Percentiles rank a stretch among this genome's conserved stretches.
phyloP scores from a whole-genome alignment of 37 sponge, comb jelly and placozoan species.

The Tethya wilhelma region DNA sequence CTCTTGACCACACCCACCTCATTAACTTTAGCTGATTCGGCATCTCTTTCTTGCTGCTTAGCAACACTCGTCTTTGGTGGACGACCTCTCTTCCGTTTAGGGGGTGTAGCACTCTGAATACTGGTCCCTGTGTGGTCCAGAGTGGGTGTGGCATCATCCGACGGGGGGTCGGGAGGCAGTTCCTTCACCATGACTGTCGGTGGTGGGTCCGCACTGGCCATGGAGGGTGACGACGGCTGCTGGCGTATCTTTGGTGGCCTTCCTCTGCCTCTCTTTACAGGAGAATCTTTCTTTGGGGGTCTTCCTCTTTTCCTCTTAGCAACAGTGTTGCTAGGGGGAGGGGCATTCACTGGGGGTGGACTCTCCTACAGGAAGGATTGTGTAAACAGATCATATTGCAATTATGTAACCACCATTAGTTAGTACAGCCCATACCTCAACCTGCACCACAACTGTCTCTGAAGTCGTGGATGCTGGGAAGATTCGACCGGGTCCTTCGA shows the following conservation, averaged over 20 bases:
- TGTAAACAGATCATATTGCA: neutral
- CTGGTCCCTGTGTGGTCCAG: too few species aligned
- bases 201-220: too few species aligned
- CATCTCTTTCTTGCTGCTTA: too few species aligned
- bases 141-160: too few species aligned
- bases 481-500: too few species aligned
- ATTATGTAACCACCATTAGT: neutral
- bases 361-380: neutral
- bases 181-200: too few species aligned
- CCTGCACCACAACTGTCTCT: neutral
- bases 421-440: neutral
- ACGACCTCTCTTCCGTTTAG: neutral
- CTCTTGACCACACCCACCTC: neutral
- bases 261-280: neutral
- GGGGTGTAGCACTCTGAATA: neutral
- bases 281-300: neutral
- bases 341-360: neutral
- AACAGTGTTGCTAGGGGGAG: neutral
- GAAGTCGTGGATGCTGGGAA: too few species aligned
- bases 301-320: slow-evolving; percentile 9
- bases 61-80: too few species aligned
- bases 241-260: neutral
- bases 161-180: too few species aligned
- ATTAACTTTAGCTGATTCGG: too few species aligned
- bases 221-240: too few species aligned